Base-by-base conservation (phyloP, 1,140 invertebrate genomes). In the Euglossa dilemma region DNA sequence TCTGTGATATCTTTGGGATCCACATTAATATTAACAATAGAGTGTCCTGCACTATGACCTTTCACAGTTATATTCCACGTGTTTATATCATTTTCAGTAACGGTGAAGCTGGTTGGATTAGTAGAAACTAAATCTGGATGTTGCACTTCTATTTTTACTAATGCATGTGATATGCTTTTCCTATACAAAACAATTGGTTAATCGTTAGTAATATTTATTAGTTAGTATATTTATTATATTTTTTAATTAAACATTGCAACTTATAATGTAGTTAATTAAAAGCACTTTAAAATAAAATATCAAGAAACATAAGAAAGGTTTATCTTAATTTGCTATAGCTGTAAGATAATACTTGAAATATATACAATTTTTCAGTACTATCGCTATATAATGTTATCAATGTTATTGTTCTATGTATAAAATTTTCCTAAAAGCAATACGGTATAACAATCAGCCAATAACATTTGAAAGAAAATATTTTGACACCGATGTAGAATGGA, bases 21-120 rank as follows among this genome's bases (percentile, higher is more conserved):
- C 50, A 95, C 94, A 89, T 95, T 95, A 71, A 95, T 94, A 16
- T 92, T 95, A 18, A 96, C 90, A 57, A 95, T 94, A 0, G 95
- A 94, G 83, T 95, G 95, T 77, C 96, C 96, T 11, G 96, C 95
- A 56, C 92, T 94, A 4, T 94, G 91, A 28, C 95, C 96, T 23
- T 94, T 94, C 56, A 96, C 94, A 81, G 92, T 92, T 79, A 96
- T 94, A 63, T 94, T 93, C 87, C 95, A 94, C 45, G 94, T 92
- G 0, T 14, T 25, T 57, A 18, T 52, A 54, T 57, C 59, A 47
- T 83, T 63, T 36, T 71, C 57, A 59, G 66, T 36, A 61, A 90
- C 80, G 61, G 23, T 84, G 82, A 94, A 84, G 80, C 83, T 87
- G 23, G 83, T 23, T 36, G 92, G 92, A 0, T 87, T 57, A 43